phyloP scores from a whole-genome alignment of 2,797 vertebrate genomes.

The Phalloptychus januarius region DNA sequence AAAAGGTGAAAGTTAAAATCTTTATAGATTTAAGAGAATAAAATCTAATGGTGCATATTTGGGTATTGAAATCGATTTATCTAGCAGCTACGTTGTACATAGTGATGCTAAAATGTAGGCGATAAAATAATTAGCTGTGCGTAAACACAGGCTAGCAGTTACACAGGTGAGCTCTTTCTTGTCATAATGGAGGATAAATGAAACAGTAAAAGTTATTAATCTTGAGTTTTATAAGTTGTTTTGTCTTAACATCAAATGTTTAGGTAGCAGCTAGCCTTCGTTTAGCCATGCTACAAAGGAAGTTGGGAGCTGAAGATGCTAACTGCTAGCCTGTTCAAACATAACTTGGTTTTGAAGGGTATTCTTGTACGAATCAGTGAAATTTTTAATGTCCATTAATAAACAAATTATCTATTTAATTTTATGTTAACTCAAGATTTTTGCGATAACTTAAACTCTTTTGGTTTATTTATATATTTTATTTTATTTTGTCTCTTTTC shows the following conservation, averaged over 20 bases:
- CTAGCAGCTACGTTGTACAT: background rate
- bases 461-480: background rate
- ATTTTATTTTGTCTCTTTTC: background rate
- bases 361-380: background rate
- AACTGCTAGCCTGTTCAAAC: background rate
- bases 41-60: background rate
- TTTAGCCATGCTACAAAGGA: background rate
- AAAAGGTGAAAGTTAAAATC: background rate
- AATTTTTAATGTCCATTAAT: background rate
- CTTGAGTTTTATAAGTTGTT: too few relatives aligned
- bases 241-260: background rate
- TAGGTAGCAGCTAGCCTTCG: background rate
- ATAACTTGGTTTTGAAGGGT: background rate
- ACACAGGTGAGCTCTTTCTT: background rate
- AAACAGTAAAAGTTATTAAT: background rate
- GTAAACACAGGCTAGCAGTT: background rate
- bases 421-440: background rate
- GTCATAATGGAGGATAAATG: background rate
- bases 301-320: background rate
- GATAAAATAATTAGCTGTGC: background rate
- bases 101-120: background rate
- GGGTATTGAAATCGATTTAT: background rate
- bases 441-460: background rate
- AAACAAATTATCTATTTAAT: background rate
- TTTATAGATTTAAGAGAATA: background rate